These are phyloP conservation scores for Nyctereutes procyonoides DNA, from an alignment of 2,113 vertebrate genomes.

Conservation along the genomic window DNA sequence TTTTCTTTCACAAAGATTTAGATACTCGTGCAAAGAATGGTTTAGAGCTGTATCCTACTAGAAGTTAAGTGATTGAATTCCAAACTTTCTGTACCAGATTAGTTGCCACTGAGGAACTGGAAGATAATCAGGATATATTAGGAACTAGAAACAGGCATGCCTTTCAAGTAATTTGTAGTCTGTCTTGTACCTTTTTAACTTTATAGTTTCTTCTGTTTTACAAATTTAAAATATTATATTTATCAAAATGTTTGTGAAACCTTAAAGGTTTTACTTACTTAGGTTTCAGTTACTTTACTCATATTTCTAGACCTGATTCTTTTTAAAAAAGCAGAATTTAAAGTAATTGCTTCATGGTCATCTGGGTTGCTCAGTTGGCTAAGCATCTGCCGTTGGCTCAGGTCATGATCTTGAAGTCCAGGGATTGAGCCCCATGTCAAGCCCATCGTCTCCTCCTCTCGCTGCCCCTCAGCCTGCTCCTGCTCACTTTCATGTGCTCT, in stretches of 20 bases:
- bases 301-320: background rate
- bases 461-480: no score
- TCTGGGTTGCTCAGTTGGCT: no score
- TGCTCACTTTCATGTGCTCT: no score
- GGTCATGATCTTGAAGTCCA: no score
- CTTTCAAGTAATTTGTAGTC: background rate
- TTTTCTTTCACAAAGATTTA: slow-evolving; percentile 32
- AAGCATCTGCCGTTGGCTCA: no score
- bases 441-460: no score
- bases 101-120: background rate
- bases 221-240: background rate
- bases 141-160: background rate
- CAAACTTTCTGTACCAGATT: background rate
- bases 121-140: background rate
- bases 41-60: background rate
- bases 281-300: background rate
- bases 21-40: background rate
- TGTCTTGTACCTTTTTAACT: background rate
- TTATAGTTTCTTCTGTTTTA: background rate
- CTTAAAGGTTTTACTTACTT: background rate
- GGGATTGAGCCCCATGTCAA: no score
- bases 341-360: no score
- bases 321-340: slow-evolving; percentile 21
- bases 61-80: slow-evolving; percentile 38
- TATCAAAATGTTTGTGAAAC: slow-evolving; percentile 24